A percentile compares a stretch with the other conserved stretches of the same genome.
Evolutionary conservation across 2,888 invertebrate species (phyloP).

Genomic region (Biston betularia): DNA sequence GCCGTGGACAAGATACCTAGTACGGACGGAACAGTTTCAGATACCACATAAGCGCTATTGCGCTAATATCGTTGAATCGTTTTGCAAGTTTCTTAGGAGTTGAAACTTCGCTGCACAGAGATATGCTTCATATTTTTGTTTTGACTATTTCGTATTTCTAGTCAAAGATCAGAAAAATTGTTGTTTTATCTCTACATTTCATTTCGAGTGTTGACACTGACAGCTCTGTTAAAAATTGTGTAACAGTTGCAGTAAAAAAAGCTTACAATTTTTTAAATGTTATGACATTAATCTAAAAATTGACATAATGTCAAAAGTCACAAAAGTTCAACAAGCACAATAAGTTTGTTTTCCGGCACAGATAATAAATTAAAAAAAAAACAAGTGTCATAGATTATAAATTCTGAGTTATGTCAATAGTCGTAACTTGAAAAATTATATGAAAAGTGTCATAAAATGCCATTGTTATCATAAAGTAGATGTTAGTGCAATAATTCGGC

Average conservation of each 20-base stretch:
- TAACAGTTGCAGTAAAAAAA: neutral
- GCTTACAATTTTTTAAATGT: neutral
- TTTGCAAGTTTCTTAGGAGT: neutral
- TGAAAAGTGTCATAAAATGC: conserved; percentile 45
- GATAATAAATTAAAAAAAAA: neutral
- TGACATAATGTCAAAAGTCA: neutral
- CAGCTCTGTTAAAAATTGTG: neutral
- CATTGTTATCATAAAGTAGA: conserved; percentile 42
- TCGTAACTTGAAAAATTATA: conserved; percentile 1
- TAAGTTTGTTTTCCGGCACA: neutral
- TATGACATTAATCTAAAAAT: neutral
- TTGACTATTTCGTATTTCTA: conserved; percentile 24
- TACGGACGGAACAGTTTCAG: neutral
- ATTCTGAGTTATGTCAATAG: neutral
- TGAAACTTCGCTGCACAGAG: conserved; percentile 1
- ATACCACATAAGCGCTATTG: neutral
- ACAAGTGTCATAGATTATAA: conserved; percentile 16
- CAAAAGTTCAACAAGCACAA: neutral
- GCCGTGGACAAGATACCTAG: neutral
- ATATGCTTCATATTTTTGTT: conserved; percentile 24
- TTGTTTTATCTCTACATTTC: conserved; percentile 13
- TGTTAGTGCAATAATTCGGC: conserved; percentile 72
- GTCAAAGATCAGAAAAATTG: conserved; percentile 15
- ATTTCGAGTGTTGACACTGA: neutral
- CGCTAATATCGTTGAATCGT: neutral